Conservation (phyloP, 2,888 invertebrate genomes). For the Amaurobius ferox region DNA sequence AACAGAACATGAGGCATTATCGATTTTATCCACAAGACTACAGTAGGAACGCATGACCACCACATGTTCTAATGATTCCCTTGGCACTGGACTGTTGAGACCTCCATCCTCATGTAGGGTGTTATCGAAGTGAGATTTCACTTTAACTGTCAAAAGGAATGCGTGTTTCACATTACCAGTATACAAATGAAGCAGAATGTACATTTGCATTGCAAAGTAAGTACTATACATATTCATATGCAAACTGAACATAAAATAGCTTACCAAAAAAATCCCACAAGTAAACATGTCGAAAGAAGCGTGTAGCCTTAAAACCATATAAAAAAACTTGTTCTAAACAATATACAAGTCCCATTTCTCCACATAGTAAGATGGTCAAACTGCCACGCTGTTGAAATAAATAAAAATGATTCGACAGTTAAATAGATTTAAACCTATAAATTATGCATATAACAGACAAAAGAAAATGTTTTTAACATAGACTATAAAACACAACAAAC, state of each 20-base stretch:
- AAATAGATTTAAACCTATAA: too few relatives aligned
- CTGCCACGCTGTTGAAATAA: slow-evolving; percentile 77
- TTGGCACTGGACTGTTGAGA: slow-evolving; percentile 36
- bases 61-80: slow-evolving; percentile 77
- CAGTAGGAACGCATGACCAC: slow-evolving; percentile 92
- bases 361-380: slow-evolving; percentile 94
- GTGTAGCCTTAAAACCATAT: slow-evolving; percentile 92
- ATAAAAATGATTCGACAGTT: too few relatives aligned
- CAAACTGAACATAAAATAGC: slow-evolving; percentile 74
- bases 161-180: not conserved
- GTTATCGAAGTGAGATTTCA: slow-evolving; percentile 77
- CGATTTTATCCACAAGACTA: slow-evolving; percentile 92
- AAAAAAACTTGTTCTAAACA: slow-evolving; percentile 96
- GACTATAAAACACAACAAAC: too few relatives aligned
- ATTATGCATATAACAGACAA: too few relatives aligned
- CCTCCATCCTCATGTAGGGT: slow-evolving; percentile 77
- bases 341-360: slow-evolving; percentile 94
- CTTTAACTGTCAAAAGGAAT: slow-evolving; percentile 80
- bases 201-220: not conserved
- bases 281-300: slow-evolving; percentile 95
- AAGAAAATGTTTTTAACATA: too few relatives aligned
- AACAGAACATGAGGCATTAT: slow-evolving; percentile 87
- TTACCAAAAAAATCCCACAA: slow-evolving; percentile 98
- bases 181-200: not conserved
- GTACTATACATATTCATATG: not conserved